These are phyloP conservation scores for Bactericera cockerelli DNA, from an alignment of 1,140 invertebrate species.

Conservation along the genomic window DNA sequence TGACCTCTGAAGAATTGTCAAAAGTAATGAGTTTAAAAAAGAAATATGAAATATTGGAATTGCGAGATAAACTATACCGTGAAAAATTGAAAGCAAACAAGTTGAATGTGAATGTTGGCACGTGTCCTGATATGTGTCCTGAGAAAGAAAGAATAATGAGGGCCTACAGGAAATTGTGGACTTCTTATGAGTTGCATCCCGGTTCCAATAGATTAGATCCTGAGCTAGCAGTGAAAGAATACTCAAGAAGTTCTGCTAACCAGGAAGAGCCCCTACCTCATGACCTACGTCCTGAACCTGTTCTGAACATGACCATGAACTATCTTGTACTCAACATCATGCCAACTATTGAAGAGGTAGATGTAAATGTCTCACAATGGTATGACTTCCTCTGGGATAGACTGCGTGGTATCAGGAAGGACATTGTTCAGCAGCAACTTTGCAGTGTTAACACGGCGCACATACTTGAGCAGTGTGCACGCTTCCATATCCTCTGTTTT, in stretches of 20 bases:
- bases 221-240: slow-evolving; percentile 69
- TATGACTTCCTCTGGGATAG: slow-evolving; percentile 90
- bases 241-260: slow-evolving; percentile 85
- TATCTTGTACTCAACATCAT: slow-evolving; percentile 77
- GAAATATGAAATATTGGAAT: background rate
- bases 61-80: background rate
- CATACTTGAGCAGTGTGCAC: slow-evolving; percentile 84
- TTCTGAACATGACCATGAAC: slow-evolving; percentile 74
- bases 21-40: background rate
- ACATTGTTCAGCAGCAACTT: slow-evolving; percentile 91
- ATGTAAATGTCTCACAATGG: slow-evolving; percentile 58
- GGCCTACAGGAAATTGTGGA: slow-evolving; percentile 61
- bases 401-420: slow-evolving; percentile 83
- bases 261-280: slow-evolving; percentile 88
- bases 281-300: slow-evolving; percentile 66
- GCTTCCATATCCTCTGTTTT: slow-evolving; percentile 91
- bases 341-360: slow-evolving; percentile 35
- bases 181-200: slow-evolving; percentile 39
- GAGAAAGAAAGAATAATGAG: slow-evolving; percentile 87
- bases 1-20: background rate
- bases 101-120: slow-evolving; percentile 35
- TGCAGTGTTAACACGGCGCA: slow-evolving; percentile 57
- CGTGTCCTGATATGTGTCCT: slow-evolving; percentile 95
- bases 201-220: slow-evolving; percentile 24
- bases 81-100: background rate